phyloP scores from a whole-genome alignment of 2,888 invertebrate genomes.

The Heteromyza rotundicornis region DNA sequence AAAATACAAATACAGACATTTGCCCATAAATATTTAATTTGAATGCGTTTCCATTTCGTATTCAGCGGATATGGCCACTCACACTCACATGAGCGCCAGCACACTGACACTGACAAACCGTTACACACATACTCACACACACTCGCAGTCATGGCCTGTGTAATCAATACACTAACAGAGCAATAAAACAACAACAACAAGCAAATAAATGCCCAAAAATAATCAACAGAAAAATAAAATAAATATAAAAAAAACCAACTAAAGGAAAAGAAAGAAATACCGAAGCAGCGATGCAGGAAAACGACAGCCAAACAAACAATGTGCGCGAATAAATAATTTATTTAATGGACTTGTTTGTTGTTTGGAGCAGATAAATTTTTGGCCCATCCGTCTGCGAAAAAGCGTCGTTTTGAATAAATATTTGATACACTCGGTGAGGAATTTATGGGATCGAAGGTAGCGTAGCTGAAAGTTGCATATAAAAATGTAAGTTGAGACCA shows the following conservation, averaged over 20 bases:
- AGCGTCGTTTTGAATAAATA: not conserved
- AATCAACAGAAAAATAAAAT: not conserved
- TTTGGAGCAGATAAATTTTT: conserved; percentile 31
- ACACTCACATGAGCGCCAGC: conserved; percentile 20
- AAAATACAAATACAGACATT: conserved; percentile 53
- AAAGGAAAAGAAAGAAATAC: not conserved
- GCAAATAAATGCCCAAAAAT: not conserved
- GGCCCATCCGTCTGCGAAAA: not conserved
- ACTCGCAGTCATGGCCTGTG: not conserved
- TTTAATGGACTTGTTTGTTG: conserved; percentile 57
- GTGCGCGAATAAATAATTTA: conserved; percentile 56
- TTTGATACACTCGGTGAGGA: not conserved
- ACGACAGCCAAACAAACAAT: conserved; percentile 38
- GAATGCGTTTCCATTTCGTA: conserved; percentile 56
- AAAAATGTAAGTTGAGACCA: too few relatives aligned
- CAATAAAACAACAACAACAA: too few relatives aligned
- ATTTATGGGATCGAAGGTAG: not conserved
- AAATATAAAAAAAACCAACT: not conserved
- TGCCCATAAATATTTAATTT: conserved; percentile 56
- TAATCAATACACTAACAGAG: not conserved
- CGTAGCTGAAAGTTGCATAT: too few relatives aligned
- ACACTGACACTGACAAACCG: not conserved
- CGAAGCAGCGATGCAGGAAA: not conserved
- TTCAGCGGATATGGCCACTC: conserved; percentile 32
- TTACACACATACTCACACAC: conserved; percentile 5